phyloP scores from a whole-genome alignment of 2,888 invertebrate genomes.

The Scaptomyza tumidula region DNA sequence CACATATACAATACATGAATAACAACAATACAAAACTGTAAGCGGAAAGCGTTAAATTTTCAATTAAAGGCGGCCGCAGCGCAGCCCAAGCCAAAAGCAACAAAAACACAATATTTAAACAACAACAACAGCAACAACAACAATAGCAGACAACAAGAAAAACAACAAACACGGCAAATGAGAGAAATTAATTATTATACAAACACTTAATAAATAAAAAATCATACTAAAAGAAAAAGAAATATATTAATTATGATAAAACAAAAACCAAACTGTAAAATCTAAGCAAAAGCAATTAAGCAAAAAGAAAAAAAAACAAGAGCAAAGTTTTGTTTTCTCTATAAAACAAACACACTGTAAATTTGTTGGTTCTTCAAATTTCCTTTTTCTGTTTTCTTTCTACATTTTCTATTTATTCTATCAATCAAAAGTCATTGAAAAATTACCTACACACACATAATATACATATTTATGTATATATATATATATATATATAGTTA shows the following conservation, averaged over 20 bases:
- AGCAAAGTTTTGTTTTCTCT: conserved; percentile 59
- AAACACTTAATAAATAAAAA: conserved; percentile 45
- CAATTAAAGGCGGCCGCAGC: conserved; percentile 51
- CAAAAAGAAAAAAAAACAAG: conserved; percentile 37
- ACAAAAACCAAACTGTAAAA: conserved; percentile 55
- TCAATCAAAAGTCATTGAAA: conserved; percentile 27
- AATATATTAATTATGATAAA: conserved; percentile 1
- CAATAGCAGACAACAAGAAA: conserved; percentile 38
- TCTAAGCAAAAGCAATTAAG: conserved; percentile 56
- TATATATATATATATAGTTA: background rate
- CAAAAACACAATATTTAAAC: conserved; percentile 57
- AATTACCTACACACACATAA: conserved; percentile 10
- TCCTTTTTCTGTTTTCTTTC: background rate
- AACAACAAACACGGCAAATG: conserved; percentile 37
- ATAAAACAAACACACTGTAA: conserved; percentile 38
- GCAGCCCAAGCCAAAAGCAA: conserved; percentile 74
- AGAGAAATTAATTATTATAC: conserved; percentile 33
- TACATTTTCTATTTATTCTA: conserved; percentile 9
- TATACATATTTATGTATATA: background rate
- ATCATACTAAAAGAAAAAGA: background rate
- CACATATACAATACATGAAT: conserved; percentile 16
- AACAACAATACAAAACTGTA: conserved; percentile 27
- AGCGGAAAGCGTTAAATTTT: conserved; percentile 37
- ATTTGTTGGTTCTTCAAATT: conserved; percentile 41
- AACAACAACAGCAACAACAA: conserved; percentile 26